Percentiles rank a stretch among this genome's conserved stretches.
Evolutionary conservation across 2,888 invertebrate genomes (phyloP).

Genomic region (Strigamia maritima): DNA sequence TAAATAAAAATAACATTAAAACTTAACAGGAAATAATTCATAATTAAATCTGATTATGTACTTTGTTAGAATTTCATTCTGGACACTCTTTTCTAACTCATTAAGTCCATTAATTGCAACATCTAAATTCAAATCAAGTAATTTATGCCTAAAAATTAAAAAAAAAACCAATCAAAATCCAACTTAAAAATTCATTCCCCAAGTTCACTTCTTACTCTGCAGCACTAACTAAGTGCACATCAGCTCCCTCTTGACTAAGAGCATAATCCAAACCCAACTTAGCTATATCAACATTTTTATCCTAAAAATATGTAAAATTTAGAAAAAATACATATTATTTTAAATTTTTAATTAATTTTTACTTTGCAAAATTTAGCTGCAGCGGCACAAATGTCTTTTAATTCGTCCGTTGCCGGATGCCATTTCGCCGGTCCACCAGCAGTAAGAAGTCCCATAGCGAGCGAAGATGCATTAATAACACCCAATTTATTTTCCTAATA

Average conservation of each 20-base stretch:
- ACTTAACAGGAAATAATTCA: background rate
- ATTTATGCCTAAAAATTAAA: background rate
- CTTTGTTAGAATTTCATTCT: background rate
- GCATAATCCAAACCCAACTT: background rate
- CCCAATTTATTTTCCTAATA: constrained; percentile 70
- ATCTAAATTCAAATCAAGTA: background rate
- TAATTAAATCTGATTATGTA: background rate
- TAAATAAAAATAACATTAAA: background rate
- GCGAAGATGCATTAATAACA: constrained; percentile 77
- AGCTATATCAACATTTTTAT: constrained; percentile 9
- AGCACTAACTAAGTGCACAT: background rate
- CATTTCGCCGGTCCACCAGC: constrained; percentile 70
- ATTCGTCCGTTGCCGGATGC: constrained; percentile 71
- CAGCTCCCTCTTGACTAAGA: background rate
- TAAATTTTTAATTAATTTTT: background rate
- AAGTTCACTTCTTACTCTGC: constrained; percentile 13
- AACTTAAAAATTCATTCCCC: background rate
- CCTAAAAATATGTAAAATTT: too few species aligned
- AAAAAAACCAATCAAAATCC: background rate
- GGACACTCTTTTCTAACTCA: background rate
- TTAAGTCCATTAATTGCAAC: background rate
- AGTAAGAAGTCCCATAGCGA: constrained; percentile 77
- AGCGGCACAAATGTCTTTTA: constrained; percentile 61
- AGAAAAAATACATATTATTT: too few species aligned
- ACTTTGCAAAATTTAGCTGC: constrained; percentile 56